Base-by-base conservation (phyloP, 2,113 vertebrate species). In the Tragelaphus strepsiceros region DNA sequence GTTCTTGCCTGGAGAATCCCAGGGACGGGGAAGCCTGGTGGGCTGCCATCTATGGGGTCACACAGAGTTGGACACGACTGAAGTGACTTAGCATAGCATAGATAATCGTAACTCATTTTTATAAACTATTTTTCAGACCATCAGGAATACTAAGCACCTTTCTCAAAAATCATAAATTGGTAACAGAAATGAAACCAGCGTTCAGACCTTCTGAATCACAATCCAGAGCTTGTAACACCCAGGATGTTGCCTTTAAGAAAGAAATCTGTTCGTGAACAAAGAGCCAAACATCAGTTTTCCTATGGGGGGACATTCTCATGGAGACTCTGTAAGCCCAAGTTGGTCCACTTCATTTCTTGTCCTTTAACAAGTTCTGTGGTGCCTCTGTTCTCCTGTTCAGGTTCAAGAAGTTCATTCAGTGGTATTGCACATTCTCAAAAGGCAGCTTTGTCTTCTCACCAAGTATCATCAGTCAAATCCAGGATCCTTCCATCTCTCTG, bases 271-370 rank as follows among this genome's bases (percentile, higher is more conserved):
- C n/a, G 11, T 5, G 92, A 82, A 92, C 49, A 87, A 90, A 90
- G 22, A 84, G 53, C 5, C 85, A 46, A 64, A 77, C 12, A 24
- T 98, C 98, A 99, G 97, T 98, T 99, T 39, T 90, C 99, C 99
- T 0, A 98, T 97, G 77, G 98, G 99, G 1, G 99, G 2, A 99
- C 99, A 0, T 99, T 99, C 98, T 99, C 99, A n/a, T 99, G 99
- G 80, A 99, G 99, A 96, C 99, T 99, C 97, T 99, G 99, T 46
- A 99, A 98, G 78, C 99, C 99, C 64, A 99, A 97, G 98, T 99
- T 99, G 6, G 99, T 99, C 99, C 99, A 99, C 98, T 99, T 99
- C 99, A 99, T 99, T 98, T 99, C 99, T 97, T 99, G 99, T 90
- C 99, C 99, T 97, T 99, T 99, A 91, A 99, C 99, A 0, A 99